These are phyloP conservation scores for Zaprionus taronus DNA, from an alignment of 1,140 invertebrate genomes.

Conservation along the genomic window DNA sequence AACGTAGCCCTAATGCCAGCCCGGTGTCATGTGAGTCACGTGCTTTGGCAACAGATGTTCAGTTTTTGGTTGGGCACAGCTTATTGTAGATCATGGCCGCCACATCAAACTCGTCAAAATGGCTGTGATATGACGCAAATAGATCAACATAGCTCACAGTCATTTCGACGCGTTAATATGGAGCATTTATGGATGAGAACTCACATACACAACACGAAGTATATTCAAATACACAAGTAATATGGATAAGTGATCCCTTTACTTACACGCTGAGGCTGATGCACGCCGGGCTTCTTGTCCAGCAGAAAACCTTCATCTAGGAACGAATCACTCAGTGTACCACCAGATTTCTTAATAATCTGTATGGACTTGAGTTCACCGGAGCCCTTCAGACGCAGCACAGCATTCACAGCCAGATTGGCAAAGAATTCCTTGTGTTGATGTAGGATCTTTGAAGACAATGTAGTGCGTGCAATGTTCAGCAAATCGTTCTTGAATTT, in stretches of 20 bases:
- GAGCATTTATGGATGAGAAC: slow-evolving; percentile 31
- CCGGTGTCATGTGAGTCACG: background rate
- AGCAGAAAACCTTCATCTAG: slow-evolving; percentile 99
- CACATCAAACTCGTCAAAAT: slow-evolving; percentile 84
- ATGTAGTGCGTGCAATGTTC: slow-evolving; percentile 98
- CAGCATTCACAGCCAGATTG: slow-evolving; percentile 97
- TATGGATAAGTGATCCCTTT: no score
- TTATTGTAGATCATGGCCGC: slow-evolving; percentile 31
- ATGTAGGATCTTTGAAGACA: slow-evolving; percentile 99
- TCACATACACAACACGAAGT: background rate
- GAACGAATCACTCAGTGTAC: slow-evolving; percentile 96
- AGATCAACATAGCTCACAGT: slow-evolving; percentile 78
- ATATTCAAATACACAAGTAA: background rate
- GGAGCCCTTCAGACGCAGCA: slow-evolving; percentile 97
- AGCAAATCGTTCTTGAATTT: slow-evolving; percentile 95
- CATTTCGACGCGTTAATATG: slow-evolving; percentile 72
- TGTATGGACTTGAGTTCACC: slow-evolving; percentile 98
- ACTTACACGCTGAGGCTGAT: slow-evolving; percentile 91
- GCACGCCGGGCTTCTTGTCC: slow-evolving; percentile 97
- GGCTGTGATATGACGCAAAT: slow-evolving; percentile 81
- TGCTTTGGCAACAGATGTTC: slow-evolving; percentile 18
- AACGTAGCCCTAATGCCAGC: background rate
- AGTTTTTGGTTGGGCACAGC: background rate
- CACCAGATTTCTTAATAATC: slow-evolving; percentile 98
- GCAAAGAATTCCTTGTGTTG: slow-evolving; percentile 99